These are phyloP conservation scores for Diarsia mendica DNA, from an alignment of 2,888 invertebrate species.

Conservation along the genomic window DNA sequence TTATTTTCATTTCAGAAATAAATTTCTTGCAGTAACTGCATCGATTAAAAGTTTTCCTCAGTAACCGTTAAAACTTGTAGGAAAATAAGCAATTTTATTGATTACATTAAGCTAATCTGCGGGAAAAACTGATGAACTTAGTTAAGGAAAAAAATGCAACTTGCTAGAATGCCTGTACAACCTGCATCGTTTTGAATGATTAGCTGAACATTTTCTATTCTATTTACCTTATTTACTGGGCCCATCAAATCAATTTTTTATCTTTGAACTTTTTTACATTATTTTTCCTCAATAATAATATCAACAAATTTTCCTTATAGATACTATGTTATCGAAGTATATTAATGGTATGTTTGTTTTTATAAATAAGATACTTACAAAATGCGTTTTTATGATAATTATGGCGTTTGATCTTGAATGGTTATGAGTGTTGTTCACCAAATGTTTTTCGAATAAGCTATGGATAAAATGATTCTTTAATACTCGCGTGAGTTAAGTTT, in stretches of 20 bases:
- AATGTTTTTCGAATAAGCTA: too few relatives aligned
- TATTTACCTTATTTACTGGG: constrained; percentile 21
- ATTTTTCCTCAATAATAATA: constrained; percentile 32
- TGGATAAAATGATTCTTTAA: too few relatives aligned
- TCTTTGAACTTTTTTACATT: background rate
- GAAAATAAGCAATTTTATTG: background rate
- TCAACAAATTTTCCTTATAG: constrained; percentile 28
- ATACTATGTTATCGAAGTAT: background rate
- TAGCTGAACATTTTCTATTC: constrained; percentile 3
- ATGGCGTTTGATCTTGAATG: too few relatives aligned
- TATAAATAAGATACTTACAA: background rate
- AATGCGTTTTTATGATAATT: too few relatives aligned
- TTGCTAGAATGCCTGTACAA: background rate
- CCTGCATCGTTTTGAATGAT: constrained; percentile 1
- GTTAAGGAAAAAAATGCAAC: background rate
- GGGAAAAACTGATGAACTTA: constrained; percentile 3
- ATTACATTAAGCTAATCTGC: background rate
- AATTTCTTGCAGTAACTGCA: background rate
- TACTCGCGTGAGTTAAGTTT: too few relatives aligned
- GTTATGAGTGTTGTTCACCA: too few relatives aligned
- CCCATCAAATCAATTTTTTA: constrained; percentile 7
- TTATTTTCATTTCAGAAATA: background rate
- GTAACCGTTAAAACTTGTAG: background rate
- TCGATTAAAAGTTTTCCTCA: background rate
- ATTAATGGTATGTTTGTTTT: background rate